Conservation (phyloP, 2,888 invertebrate genomes). For the Agrochola lychnidis region DNA sequence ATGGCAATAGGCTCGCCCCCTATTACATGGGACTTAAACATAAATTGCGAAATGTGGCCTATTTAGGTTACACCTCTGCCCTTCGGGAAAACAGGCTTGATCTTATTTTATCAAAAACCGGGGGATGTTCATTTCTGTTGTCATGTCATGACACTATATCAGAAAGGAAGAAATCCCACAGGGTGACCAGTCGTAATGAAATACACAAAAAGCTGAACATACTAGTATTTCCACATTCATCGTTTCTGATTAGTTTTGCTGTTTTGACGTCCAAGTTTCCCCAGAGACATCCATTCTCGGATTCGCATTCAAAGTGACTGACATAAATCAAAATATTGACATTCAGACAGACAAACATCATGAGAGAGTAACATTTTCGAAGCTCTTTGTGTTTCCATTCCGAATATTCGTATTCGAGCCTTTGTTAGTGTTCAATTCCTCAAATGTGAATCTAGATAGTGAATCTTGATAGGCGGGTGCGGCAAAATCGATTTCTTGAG, state of each 20-base stretch:
- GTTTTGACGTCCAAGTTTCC: neutral
- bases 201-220: neutral
- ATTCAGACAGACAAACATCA: too few relatives aligned
- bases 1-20: neutral
- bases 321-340: conserved; percentile 12
- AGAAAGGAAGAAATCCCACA: neutral
- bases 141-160: neutral
- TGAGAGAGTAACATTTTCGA: neutral
- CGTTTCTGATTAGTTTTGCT: conserved; percentile 10
- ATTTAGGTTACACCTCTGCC: neutral
- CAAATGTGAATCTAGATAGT: too few relatives aligned
- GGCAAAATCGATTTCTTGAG: too few relatives aligned
- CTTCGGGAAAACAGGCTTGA: neutral
- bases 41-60: neutral
- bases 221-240: conserved; percentile 8
- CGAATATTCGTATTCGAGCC: neutral
- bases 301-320: neutral
- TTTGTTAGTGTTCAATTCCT: too few relatives aligned
- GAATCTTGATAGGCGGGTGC: too few relatives aligned
- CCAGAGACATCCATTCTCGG: neutral
- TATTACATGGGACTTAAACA: neutral
- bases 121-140: neutral
- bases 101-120: neutral
- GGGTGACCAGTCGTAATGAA: neutral
- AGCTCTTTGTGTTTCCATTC: neutral